These are phyloP conservation scores for Synanthedon vespiformis DNA, from an alignment of 2,888 invertebrate genomes.

Conservation along the genomic window DNA sequence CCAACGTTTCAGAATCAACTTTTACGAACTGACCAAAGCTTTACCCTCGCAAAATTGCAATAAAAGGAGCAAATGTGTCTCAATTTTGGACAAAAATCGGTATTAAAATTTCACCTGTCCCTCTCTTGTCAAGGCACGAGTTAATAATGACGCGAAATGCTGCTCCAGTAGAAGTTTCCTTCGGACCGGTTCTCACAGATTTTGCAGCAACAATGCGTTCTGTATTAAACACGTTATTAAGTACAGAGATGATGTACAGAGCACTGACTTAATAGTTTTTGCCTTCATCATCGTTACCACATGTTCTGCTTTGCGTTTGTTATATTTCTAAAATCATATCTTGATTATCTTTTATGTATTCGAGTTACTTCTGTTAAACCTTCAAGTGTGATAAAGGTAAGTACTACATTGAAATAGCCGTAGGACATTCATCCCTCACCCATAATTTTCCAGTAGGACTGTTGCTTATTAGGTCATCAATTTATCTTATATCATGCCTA, in stretches of 20 bases:
- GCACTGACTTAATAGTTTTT: conserved; percentile 5
- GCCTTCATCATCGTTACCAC: not conserved
- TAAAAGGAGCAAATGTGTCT: not conserved
- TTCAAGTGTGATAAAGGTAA: too few species aligned
- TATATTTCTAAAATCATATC: too few species aligned
- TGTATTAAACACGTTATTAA: conserved; percentile 30
- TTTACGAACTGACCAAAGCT: not conserved
- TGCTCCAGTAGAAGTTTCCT: conserved; percentile 7
- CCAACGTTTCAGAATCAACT: not conserved
- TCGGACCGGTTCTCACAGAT: conserved; percentile 13
- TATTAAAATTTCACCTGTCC: conserved; percentile 40
- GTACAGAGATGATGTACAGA: conserved; percentile 17
- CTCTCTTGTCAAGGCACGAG: conserved; percentile 15
- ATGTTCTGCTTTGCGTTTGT: too few species aligned
- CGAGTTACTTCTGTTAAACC: too few species aligned
- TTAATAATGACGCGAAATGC: conserved; percentile 16
- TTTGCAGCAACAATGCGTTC: conserved; percentile 27
- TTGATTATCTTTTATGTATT: too few species aligned
- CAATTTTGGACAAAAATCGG: conserved; percentile 12
- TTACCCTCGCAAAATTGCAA: not conserved
- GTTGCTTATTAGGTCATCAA: too few species aligned
- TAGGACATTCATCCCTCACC: too few species aligned
- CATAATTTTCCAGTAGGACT: too few species aligned
- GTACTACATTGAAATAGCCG: too few species aligned
- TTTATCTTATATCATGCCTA: too few species aligned